Conservation (phyloP, 2,113 vertebrate species). For the Balaenoptera acutorostrata region DNA sequence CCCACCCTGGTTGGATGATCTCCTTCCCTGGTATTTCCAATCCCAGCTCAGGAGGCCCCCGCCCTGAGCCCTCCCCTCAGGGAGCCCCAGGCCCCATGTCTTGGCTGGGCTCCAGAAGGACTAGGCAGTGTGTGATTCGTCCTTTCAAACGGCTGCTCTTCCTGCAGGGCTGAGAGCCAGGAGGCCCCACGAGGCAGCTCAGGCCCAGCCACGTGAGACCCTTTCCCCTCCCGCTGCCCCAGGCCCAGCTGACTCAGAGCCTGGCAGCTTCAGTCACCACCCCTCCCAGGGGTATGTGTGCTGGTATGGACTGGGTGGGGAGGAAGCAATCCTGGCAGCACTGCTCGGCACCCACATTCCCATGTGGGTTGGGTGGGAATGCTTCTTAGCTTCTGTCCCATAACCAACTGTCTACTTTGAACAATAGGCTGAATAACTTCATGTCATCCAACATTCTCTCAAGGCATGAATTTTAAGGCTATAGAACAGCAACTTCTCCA, state of each 20-base stretch:
- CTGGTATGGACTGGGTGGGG: background rate
- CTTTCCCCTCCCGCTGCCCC: background rate
- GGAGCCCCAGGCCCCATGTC: background rate
- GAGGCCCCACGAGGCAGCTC: slow-evolving; percentile 22
- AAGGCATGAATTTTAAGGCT: background rate
- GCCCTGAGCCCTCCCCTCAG: background rate
- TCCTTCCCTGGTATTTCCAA: background rate
- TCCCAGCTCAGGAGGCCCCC: background rate
- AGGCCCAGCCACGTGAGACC: slow-evolving; percentile 55
- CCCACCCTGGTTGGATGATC: background rate
- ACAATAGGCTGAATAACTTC: background rate
- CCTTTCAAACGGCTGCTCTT: slow-evolving; percentile 55
- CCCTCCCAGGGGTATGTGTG: background rate
- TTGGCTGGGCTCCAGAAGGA: slow-evolving; percentile 14
- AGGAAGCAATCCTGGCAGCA: background rate
- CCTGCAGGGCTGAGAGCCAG: slow-evolving; percentile 53
- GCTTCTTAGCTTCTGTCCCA: background rate
- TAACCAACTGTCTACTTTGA: background rate
- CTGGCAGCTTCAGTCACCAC: slow-evolving; percentile 16
- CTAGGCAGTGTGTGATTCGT: slow-evolving; percentile 39
- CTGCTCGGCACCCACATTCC: background rate
- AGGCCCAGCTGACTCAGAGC: slow-evolving; percentile 50
- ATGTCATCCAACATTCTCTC: background rate
- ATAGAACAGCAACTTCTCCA: background rate
- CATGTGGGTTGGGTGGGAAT: background rate